Percentiles rank a stretch among this genome's conserved stretches.
phyloP scores from a whole-genome alignment of 1,140 invertebrate species.

The Ruditapes philippinarum region DNA sequence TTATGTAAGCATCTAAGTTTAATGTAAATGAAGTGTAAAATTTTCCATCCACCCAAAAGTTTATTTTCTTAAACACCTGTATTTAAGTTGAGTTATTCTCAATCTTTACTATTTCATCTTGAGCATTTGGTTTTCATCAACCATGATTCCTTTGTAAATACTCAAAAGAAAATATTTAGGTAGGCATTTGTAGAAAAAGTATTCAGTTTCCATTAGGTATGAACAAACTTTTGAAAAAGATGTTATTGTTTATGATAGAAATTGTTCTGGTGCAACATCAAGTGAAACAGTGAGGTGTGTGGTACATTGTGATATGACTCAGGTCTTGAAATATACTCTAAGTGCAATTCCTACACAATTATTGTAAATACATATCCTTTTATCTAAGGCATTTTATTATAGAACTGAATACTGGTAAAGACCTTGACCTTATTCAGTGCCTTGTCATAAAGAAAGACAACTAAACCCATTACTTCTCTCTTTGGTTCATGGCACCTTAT shows the following conservation, averaged over 20 bases:
- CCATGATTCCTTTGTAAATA: conserved; percentile 15
- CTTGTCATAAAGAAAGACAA: too few relatives aligned
- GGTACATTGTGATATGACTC: too few relatives aligned
- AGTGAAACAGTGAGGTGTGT: too few relatives aligned
- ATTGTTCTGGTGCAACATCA: not conserved
- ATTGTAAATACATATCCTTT: too few relatives aligned
- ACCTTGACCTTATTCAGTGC: too few relatives aligned
- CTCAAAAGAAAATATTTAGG: not conserved
- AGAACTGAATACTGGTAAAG: too few relatives aligned
- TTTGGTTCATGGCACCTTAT: too few relatives aligned
- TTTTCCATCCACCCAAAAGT: conserved; percentile 8
- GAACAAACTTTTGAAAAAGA: not conserved
- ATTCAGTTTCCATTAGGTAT: not conserved
- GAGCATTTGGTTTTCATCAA: conserved; percentile 16
- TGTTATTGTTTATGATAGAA: not conserved
- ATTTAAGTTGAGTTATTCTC: not conserved
- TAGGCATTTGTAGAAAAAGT: not conserved
- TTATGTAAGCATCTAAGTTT: not conserved
- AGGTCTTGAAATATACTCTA: too few relatives aligned
- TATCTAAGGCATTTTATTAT: too few relatives aligned
- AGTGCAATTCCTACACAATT: too few relatives aligned
- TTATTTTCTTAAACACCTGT: conserved; percentile 17
- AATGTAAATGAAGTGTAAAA: conserved; percentile 59
- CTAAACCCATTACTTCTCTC: too few relatives aligned
- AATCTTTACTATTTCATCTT: not conserved